These are phyloP conservation scores for Tapirus indicus DNA, from an alignment of 2,797 vertebrate genomes.

Conservation along the genomic window DNA sequence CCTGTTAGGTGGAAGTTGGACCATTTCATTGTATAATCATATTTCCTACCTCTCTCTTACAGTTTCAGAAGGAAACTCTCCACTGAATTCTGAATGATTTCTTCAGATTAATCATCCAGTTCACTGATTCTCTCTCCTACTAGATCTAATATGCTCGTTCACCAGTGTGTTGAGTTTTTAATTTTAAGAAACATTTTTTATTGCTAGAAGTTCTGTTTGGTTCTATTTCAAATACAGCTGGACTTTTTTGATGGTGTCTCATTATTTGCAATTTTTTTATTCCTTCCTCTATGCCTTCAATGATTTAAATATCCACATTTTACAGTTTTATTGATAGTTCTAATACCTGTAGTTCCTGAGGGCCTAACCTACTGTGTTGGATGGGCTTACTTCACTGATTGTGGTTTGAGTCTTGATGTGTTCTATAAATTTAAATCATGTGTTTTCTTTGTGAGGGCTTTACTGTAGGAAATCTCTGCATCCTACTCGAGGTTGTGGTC, in stretches of 20 bases:
- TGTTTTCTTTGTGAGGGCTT: neutral
- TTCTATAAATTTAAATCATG: neutral
- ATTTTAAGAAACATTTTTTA: neutral
- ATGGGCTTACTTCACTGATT: neutral
- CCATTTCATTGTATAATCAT: too few species aligned
- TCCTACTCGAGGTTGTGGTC: neutral
- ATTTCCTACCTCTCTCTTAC: neutral
- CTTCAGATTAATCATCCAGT: neutral
- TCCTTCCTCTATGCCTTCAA: neutral
- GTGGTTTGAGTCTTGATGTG: neutral
- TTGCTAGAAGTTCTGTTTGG: neutral
- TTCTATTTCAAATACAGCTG: neutral
- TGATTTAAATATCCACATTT: neutral
- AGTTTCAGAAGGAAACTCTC: neutral
- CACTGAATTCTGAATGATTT: neutral
- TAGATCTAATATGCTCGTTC: neutral
- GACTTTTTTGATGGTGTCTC: neutral
- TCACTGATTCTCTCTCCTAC: neutral
- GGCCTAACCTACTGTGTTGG: neutral
- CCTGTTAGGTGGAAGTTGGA: accelerated
- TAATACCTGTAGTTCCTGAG: neutral
- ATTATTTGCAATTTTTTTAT: neutral
- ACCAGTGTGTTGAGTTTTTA: neutral
- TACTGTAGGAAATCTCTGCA: neutral
- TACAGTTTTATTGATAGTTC: neutral